These are phyloP conservation scores for Buceros bicornis DNA, from an alignment of 2,797 vertebrate species.

Conservation along the genomic window DNA sequence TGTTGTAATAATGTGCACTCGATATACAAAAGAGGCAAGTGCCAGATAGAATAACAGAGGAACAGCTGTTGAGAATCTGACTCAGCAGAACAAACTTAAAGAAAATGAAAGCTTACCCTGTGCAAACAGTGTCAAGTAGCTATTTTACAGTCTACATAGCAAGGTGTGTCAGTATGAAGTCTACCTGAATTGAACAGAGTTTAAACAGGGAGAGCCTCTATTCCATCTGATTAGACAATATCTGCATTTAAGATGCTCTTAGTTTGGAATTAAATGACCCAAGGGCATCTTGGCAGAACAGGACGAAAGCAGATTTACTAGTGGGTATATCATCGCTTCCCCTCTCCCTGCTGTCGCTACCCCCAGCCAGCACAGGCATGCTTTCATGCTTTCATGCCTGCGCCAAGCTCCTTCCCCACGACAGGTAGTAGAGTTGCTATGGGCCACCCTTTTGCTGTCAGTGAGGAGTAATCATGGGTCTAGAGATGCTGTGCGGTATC, in stretches of 20 bases:
- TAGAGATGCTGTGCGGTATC: background rate
- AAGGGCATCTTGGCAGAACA: background rate
- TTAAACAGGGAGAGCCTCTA: background rate
- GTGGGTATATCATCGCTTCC: background rate
- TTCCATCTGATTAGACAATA: background rate
- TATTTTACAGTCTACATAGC: background rate
- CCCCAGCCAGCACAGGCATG: background rate
- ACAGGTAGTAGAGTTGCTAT: accelerated
- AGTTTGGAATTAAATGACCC: background rate
- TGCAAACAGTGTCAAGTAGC: background rate
- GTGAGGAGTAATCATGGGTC: background rate
- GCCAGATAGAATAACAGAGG: background rate
- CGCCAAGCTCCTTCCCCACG: background rate
- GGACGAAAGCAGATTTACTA: background rate
- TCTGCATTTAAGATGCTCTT: background rate
- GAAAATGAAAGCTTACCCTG: background rate
- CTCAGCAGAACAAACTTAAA: background rate
- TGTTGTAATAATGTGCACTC: background rate
- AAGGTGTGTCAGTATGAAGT: background rate
- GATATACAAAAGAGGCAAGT: background rate
- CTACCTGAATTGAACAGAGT: background rate
- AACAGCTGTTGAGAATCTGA: background rate
- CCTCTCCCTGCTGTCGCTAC: background rate
- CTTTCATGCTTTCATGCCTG: background rate
- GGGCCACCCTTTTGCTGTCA: background rate